Evolutionary conservation across 2,113 vertebrate genomes (phyloP).

Genomic region (Zapus hudsonius): DNA sequence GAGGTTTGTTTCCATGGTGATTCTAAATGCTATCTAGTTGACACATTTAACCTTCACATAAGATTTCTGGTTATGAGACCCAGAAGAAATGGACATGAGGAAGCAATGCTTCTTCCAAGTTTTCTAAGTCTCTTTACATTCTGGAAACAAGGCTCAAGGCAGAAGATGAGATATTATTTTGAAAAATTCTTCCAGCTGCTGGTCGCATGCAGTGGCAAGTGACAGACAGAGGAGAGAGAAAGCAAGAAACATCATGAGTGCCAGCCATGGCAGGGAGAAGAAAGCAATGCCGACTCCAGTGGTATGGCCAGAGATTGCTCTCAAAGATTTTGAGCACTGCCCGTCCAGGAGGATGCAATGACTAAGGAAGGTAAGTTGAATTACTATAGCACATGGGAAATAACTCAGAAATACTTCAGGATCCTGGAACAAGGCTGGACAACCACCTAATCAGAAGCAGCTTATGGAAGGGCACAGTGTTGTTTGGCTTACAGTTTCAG

Average conservation of each 20-base stretch:
- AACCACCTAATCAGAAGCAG: too few species aligned
- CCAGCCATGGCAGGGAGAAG: not conserved
- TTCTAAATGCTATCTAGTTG: too few species aligned
- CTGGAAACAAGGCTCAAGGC: not conserved
- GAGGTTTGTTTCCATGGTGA: too few species aligned
- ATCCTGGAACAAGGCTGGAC: too few species aligned
- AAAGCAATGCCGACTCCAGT: too few species aligned
- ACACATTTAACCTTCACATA: too few species aligned
- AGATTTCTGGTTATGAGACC: not conserved
- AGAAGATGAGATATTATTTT: not conserved
- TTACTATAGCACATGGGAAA: not conserved
- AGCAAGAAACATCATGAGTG: accelerated
- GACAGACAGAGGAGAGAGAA: not conserved
- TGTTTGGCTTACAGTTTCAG: too few species aligned
- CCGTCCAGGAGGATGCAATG: not conserved
- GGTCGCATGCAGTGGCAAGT: not conserved
- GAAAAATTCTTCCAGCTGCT: not conserved
- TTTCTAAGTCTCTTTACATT: not conserved
- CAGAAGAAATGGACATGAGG: not conserved
- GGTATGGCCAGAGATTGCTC: not conserved
- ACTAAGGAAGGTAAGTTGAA: not conserved
- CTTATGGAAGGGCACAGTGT: too few species aligned
- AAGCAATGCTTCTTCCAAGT: not conserved
- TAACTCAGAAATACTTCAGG: not conserved
- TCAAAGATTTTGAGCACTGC: not conserved